A percentile compares a stretch with the other conserved stretches of the same genome.
These are phyloP conservation scores for Sycon ciliatum DNA, from an alignment of 37 sponge, comb jelly and placozoan species.

Conservation along the genomic window DNA sequence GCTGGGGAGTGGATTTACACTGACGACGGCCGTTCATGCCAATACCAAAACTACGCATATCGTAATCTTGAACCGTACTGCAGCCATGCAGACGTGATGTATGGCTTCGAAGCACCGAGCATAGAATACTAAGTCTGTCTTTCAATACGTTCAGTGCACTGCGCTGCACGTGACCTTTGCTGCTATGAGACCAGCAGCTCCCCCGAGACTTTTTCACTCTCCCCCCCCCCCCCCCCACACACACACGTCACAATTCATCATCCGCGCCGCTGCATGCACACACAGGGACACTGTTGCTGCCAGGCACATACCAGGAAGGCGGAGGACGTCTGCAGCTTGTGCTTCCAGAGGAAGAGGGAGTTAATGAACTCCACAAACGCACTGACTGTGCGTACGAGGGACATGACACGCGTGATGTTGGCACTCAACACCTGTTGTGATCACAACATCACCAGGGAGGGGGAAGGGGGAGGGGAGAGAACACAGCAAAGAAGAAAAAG, in stretches of 20 bases:
- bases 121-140: too few species aligned
- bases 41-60: too few species aligned
- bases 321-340: conserved; percentile 23
- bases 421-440: conserved; percentile 41
- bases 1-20: too few species aligned
- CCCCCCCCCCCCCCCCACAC: too few species aligned
- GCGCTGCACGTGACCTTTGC: background rate
- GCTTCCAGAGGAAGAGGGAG: conserved; percentile 52
- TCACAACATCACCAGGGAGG: background rate
- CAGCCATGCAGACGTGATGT: too few species aligned
- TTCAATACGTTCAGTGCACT: too few species aligned
- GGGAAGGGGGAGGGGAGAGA: background rate
- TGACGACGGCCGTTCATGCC: too few species aligned
- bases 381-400: conserved; percentile 30
- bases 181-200: background rate
- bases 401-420: conserved; percentile 39
- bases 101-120: too few species aligned
- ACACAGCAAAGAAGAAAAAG: background rate
- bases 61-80: too few species aligned
- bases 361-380: conserved; percentile 29
- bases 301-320: conserved; percentile 67
- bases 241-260: too few species aligned
- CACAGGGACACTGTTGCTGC: background rate
- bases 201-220: too few species aligned
- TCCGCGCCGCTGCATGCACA: background rate